phyloP scores from a whole-genome alignment of 2,797 vertebrate species.

The Scyliorhinus canicula region DNA sequence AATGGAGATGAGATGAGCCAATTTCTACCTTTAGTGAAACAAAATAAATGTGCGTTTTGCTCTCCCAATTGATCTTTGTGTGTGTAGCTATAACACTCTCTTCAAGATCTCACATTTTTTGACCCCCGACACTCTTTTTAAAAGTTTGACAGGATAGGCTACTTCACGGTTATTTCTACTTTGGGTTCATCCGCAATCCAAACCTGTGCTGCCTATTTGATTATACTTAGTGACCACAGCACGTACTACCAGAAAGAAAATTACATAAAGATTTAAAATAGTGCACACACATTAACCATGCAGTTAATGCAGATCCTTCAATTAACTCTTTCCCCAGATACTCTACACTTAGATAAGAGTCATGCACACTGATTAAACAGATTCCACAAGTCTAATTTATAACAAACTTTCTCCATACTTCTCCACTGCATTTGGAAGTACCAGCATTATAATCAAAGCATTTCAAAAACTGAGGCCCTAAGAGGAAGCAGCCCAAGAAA shows the following conservation, averaged over 20 bases:
- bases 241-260: not conserved
- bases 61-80: not conserved
- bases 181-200: not conserved
- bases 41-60: not conserved
- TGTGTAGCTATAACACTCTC: not conserved
- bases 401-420: constrained; percentile 24
- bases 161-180: not conserved
- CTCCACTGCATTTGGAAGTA: not conserved
- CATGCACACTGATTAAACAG: constrained; percentile 8
- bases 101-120: not conserved
- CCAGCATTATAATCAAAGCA: not conserved
- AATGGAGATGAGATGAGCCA: not conserved
- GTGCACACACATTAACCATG: not conserved
- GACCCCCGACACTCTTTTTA: not conserved
- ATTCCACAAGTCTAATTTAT: not conserved
- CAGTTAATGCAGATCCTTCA: not conserved
- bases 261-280: not conserved
- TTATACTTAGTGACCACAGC: not conserved
- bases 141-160: not conserved
- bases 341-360: not conserved
- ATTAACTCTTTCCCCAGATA: not conserved
- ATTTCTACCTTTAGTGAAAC: not conserved
- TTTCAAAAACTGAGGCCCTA: not conserved
- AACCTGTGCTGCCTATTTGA: not conserved
- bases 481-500: not conserved